These are phyloP conservation scores for Thunnus maccoyii DNA, from an alignment of 2,113 vertebrate species.

Conservation along the genomic window DNA sequence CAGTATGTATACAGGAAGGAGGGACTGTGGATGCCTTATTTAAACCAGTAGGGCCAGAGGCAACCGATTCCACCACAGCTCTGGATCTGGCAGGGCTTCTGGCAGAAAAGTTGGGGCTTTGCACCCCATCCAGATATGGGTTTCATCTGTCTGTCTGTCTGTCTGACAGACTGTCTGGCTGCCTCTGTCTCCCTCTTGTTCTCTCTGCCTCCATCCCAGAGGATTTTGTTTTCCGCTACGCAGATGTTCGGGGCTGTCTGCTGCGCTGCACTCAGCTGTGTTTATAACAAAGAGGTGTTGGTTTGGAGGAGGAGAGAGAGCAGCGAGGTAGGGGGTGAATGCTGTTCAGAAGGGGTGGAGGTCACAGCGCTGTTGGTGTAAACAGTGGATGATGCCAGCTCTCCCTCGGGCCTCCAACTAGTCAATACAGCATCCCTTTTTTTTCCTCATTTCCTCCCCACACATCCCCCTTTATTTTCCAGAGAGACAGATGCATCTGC, in stretches of 20 bases:
- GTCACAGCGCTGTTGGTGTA: slow-evolving; percentile 71
- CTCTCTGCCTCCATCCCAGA: slow-evolving; percentile 59
- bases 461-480: slow-evolving; percentile 39
- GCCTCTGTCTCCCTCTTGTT: slow-evolving; percentile 44
- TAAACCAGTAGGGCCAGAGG: slow-evolving; percentile 42
- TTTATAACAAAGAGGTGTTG: slow-evolving; percentile 81
- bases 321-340: slow-evolving; percentile 49
- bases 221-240: slow-evolving; percentile 71
- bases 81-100: slow-evolving; percentile 63
- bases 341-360: slow-evolving; percentile 44
- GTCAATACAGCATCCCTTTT: slow-evolving; percentile 50
- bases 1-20: slow-evolving; percentile 43
- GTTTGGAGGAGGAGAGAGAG: slow-evolving; percentile 69
- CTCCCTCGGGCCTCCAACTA: slow-evolving; percentile 54
- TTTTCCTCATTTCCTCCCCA: slow-evolving; percentile 8
- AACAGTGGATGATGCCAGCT: slow-evolving; percentile 73
- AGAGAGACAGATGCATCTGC: slow-evolving; percentile 43
- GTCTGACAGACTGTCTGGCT: slow-evolving; percentile 63
- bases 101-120: slow-evolving; percentile 59
- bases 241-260: slow-evolving; percentile 81
- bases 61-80: slow-evolving; percentile 48
- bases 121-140: slow-evolving; percentile 59
- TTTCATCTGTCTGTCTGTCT: slow-evolving; percentile 58
- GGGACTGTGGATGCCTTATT: slow-evolving; percentile 41
- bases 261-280: slow-evolving; percentile 76